These are phyloP conservation scores for Bungarus multicinctus DNA, from an alignment of 2,113 vertebrate species.

Conservation along the genomic window DNA sequence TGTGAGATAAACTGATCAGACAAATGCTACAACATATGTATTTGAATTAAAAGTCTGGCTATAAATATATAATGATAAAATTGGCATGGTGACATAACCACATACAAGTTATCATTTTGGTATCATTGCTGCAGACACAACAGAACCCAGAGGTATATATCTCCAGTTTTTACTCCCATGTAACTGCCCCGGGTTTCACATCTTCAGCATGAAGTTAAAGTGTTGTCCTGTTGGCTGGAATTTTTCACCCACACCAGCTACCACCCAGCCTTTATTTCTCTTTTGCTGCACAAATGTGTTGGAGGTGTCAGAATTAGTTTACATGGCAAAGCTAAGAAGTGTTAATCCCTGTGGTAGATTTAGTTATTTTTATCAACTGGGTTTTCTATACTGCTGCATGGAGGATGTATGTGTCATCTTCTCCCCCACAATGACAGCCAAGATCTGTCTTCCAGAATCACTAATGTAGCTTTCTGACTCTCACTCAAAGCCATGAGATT, in stretches of 20 bases:
- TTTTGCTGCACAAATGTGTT: not conserved
- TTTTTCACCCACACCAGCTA: constrained; percentile 3
- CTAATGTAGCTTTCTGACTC: constrained; percentile 24
- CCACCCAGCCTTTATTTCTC: constrained; percentile 9
- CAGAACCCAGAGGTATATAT: not conserved
- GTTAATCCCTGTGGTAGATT: not conserved
- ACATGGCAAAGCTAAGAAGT: constrained; percentile 4
- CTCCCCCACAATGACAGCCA: constrained; percentile 20
- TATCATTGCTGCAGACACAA: not conserved
- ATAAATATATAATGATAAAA: not conserved
- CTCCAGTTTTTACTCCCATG: not conserved
- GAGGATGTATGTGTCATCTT: constrained; percentile 27
- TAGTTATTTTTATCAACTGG: constrained; percentile 27
- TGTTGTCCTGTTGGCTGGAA: not conserved
- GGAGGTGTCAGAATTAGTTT: constrained; percentile 26
- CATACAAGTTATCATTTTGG: not conserved
- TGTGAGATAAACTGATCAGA: not conserved
- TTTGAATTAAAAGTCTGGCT: not conserved
- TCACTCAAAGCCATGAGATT: not conserved
- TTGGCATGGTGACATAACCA: not conserved
- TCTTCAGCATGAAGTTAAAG: not conserved
- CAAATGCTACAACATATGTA: not conserved
- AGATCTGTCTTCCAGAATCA: constrained; percentile 14
- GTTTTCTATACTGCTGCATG: constrained; percentile 31
- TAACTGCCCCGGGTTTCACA: not conserved